Evolutionary conservation across 1,140 invertebrate species (phyloP).

Genomic region (Whitmania pigra): DNA sequence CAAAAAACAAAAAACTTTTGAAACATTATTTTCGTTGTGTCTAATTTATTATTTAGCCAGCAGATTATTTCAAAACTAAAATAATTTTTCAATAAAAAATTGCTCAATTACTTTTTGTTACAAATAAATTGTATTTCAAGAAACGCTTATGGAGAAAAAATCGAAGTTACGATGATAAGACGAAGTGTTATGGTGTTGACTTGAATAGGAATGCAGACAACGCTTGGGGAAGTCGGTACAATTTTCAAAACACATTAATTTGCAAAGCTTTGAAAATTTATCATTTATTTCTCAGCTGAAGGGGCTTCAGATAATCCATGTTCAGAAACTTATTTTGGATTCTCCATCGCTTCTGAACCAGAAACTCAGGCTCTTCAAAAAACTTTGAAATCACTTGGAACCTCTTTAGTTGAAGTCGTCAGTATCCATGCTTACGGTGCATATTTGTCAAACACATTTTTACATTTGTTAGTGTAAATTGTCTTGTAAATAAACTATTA

Average conservation of each 20-base stretch:
- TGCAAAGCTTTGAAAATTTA: not conserved
- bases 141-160: slow-evolving; percentile 22
- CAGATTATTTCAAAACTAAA: not conserved
- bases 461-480: not conserved
- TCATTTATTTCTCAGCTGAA: not conserved
- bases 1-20: no score
- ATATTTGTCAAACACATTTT: not conserved
- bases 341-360: slow-evolving; percentile 16
- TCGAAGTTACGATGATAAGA: slow-evolving; percentile 3
- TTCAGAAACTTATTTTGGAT: slow-evolving; percentile 18
- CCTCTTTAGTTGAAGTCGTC: not conserved
- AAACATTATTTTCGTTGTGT: not conserved
- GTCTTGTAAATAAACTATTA: not conserved
- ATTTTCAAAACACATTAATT: not conserved
- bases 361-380: slow-evolving; percentile 20
- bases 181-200: slow-evolving; percentile 19
- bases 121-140: not conserved
- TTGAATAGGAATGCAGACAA: slow-evolving; percentile 22
- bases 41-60: no score
- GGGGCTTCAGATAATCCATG: slow-evolving; percentile 14
- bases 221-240: slow-evolving; percentile 22
- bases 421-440: slow-evolving; percentile 17
- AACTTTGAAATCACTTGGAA: not conserved
- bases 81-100: not conserved
- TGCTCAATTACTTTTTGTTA: not conserved